Percentiles rank a stretch among this genome's conserved stretches.
Evolutionary conservation across 1,140 invertebrate species (phyloP).

Genomic region (Micrasema longulum): DNA sequence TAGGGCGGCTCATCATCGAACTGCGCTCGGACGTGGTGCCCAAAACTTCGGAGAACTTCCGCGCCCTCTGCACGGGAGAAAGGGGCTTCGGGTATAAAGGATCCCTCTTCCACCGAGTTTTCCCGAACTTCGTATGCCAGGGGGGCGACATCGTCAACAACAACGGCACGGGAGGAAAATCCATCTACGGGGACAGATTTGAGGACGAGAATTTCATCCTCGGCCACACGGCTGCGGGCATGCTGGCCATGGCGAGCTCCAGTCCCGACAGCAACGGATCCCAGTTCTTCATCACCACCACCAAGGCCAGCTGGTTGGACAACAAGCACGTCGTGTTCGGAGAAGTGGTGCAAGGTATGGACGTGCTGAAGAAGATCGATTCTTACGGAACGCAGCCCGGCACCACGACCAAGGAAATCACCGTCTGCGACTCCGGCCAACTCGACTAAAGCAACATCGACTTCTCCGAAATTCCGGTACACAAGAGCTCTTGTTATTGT

Average conservation of each 20-base stretch:
- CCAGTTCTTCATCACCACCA: slow-evolving; percentile 87
- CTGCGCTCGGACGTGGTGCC: slow-evolving; percentile 80
- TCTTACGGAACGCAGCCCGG: slow-evolving; percentile 80
- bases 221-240: slow-evolving; percentile 79
- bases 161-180: too few relatives aligned
- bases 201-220: slow-evolving; percentile 85
- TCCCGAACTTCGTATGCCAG: slow-evolving; percentile 90
- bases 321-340: too few relatives aligned
- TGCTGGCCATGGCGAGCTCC: slow-evolving; percentile 73
- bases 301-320: slow-evolving; percentile 75
- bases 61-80: slow-evolving; percentile 76
- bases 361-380: slow-evolving; percentile 82
- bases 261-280: slow-evolving; percentile 85
- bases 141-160: slow-evolving; percentile 80
- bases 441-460: slow-evolving; percentile 34
- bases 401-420: slow-evolving; percentile 82
- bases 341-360: slow-evolving; percentile 81
- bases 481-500: too few relatives aligned
- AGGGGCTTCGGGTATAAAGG: slow-evolving; percentile 71
- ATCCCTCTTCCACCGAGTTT: slow-evolving; percentile 84
- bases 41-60: slow-evolving; percentile 85
- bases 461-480: too few relatives aligned
- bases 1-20: slow-evolving; percentile 82
- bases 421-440: slow-evolving; percentile 83
- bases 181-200: slow-evolving; percentile 78